Base-by-base conservation (phyloP, 2,797 vertebrate genomes). In the Acanthurus lineatus region DNA sequence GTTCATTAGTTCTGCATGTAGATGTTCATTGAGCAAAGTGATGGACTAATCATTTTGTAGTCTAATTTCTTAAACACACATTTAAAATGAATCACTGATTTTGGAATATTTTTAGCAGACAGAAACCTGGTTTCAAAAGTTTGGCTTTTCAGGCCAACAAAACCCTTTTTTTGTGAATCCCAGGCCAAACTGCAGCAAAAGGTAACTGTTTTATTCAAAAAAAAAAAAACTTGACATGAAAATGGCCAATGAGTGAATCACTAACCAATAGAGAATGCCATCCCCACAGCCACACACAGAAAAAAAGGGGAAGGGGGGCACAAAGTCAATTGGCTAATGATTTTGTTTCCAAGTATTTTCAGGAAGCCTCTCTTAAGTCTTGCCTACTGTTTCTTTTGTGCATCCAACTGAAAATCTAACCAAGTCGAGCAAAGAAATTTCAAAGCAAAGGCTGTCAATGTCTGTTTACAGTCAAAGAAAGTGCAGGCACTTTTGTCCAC, bases 251-350 rank as follows among this genome's bases (percentile, higher is more conserved):
- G 28, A 60, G 47, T 35, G 48, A 5, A 3, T 69, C 60, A 56
- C 9, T 16, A 42, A 2, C 20, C 5, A 15, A 56, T 20, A 67
- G 62, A 70, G 9, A 45, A 35, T 59, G 28, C 11, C 10, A 35
- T 66, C 17, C 71, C 35, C 22, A 17, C 1, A 58, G 32, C 47
- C 0, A 47, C 3, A 42, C 42, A 0, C 25, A 19, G 2, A 53
- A 61, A 64, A 64, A 63, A 14, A 38, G 49, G 4, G 35, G 25
- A 25, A 51, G 51, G 38, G 19, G 25, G 65, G 32, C 61, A 51
- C 64, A 69, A 6, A 84, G 87, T 89, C 88, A 91, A 92, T 86
- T 84, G 86, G 77, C 76, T 87, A 93, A 90, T 78, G 90, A 92
- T 93, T 92, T 85, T 85, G 60, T 72, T 86, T 79, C 78, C 62